A percentile compares a stretch with the other conserved stretches of the same genome.
These are phyloP conservation scores for Palythoa grandis DNA, from an alignment of 92 coral and sea anemone species.

Conservation along the genomic window DNA sequence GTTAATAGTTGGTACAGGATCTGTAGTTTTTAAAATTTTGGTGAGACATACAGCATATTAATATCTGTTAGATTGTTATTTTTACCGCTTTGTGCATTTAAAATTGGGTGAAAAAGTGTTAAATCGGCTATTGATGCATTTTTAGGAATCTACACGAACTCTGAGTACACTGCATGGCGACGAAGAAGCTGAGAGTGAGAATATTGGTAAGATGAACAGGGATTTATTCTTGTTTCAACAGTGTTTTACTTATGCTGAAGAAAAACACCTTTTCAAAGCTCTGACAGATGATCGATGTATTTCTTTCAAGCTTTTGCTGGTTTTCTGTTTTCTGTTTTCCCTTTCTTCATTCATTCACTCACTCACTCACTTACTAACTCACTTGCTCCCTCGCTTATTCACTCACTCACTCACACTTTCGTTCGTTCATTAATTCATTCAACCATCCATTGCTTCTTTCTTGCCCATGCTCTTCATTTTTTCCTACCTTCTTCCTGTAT, in stretches of 20 bases:
- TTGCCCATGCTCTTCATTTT: background rate
- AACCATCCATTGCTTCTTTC: background rate
- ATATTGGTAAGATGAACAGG: background rate
- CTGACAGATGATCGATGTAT: too few relatives aligned
- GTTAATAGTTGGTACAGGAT: too few relatives aligned
- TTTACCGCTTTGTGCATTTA: background rate
- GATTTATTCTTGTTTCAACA: background rate
- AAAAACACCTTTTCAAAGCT: background rate
- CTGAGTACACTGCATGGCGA: conserved; percentile 26
- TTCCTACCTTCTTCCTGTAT: background rate
- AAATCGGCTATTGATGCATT: too few relatives aligned
- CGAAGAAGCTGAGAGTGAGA: conserved; percentile 16
- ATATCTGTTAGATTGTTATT: too few relatives aligned
- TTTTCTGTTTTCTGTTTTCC: background rate
- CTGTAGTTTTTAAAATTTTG: too few relatives aligned
- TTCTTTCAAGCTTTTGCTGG: background rate
- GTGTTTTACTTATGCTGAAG: background rate
- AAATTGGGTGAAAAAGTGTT: too few relatives aligned
- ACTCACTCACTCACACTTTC: too few relatives aligned
- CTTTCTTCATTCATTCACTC: background rate
- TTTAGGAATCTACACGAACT: conserved; percentile 16
- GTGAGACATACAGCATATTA: too few relatives aligned
- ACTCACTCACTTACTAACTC: background rate
- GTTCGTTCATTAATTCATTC: background rate
- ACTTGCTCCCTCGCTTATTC: background rate